Base-by-base conservation (phyloP, 2,888 invertebrate genomes). In the Encarsia formosa region DNA sequence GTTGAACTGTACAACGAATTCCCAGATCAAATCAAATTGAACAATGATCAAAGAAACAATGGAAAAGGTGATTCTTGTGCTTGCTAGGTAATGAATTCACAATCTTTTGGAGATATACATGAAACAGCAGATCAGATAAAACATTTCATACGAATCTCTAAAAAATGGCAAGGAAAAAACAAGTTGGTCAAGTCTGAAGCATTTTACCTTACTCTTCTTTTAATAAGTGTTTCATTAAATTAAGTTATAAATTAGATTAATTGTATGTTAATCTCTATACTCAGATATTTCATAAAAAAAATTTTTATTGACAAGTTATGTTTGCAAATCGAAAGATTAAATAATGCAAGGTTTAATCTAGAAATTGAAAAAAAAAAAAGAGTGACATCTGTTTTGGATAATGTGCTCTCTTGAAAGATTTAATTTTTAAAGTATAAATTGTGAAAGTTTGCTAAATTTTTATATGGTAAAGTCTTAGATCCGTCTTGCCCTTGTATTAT, bases 1-100 rank as follows among this genome's bases (percentile, higher is more conserved):
- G 91, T 92, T 61, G 96, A 96, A 73, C 81, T 95, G 56, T 94
- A 92, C 79, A 95, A 95, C 76, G 96, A 97, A 77, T 98, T 98
- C 74, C 97, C 97, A 34, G 95, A 95, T 77, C 92, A 94, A 80
- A 95, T 97, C 75, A 90, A 88, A 75, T 80, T 94, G 67, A 86
- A 85, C 63, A 84, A 85, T 69, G 83, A 86, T 71, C 85, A 84
- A 73, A 82, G 82, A 65, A 85, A 81, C 73, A 84, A 83, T 69
- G 81, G 84, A 70, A 87, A 86, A 69, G 79, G 82, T 63, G 86
- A 86, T 74, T 85, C 85, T 70, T 86, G 86, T 77, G 84, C 85
- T 77, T 86, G 86, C 80, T 86, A 86, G 81, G 79, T 62, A 62
- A 58, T 58, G 60, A 62, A 61, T 58, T 42, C 8, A 47, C 20